Base-by-base conservation (phyloP, 2,888 invertebrate genomes). In the Xestoiulus laeticollis region DNA sequence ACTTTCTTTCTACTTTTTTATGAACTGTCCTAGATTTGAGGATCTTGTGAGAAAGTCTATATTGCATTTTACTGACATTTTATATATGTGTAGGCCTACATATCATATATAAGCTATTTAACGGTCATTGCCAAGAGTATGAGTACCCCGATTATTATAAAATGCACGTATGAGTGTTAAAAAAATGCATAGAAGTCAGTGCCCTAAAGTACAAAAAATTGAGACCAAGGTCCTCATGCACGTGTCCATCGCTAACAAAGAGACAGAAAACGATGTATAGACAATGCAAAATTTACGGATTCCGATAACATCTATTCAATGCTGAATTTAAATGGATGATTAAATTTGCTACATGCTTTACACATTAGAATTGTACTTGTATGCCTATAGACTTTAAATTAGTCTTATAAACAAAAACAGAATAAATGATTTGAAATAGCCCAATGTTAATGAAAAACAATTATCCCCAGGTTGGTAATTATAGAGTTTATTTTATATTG, bases 1-100 rank as follows among this genome's bases (percentile, higher is more conserved):
- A 68, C 19, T 68, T 68, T 68, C 68, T 68, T 68, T 68, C 68
- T 10, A 68, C 68, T 68, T 68, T 59, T 68, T 68, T 53, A 68
- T 68, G 68, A 10, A 68, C 68, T 68, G 68, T 68, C 68, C 68
- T 68, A 68, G 68, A 68, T 68, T 26, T 22, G 68, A 26, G 68
- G 68, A 26, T 43, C 43, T 10, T 68, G 68, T 68, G 68, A 68
- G 68, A 68, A 68, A 68, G 22, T 53, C 14, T n/a, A 26, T n/a
- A 68, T 26, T 43, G 43, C 26, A 68, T 68, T 68, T n/a, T 68
- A 10, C 68, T 26, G 26, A 68, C 68, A 68, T 68, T 68, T 26
- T 22, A 26, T 59, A 68, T 26, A 8, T 19, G 19, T 68, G 8
- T 68, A 68, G 4, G 26, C 26, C 16, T 68, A 68, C 26, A 5